A percentile compares a stretch with the other conserved stretches of the same genome.
These are phyloP conservation scores for Aromia moschata DNA, from an alignment of 2,888 invertebrate species.

Conservation along the genomic window DNA sequence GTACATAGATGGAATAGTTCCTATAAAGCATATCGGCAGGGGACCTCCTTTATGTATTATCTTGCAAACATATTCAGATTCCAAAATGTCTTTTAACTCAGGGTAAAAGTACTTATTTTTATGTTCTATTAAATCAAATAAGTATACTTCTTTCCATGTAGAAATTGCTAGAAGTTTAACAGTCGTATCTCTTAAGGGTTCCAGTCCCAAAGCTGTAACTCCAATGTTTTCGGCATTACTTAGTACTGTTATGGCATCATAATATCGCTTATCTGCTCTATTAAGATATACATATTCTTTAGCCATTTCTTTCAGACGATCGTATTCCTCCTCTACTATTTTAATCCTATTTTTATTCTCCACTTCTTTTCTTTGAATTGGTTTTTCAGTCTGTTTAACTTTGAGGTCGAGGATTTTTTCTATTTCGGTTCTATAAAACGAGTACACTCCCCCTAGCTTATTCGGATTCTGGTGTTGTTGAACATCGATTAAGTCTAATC, in stretches of 20 bases:
- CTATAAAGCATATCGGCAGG: constrained; percentile 41
- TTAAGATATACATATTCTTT: constrained; percentile 37
- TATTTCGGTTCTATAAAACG: constrained; percentile 43
- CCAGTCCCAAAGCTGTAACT: constrained; percentile 38
- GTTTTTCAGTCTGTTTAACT: constrained; percentile 24
- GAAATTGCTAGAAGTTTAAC: constrained; percentile 37
- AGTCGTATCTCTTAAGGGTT: constrained; percentile 28
- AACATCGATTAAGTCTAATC: constrained; percentile 36
- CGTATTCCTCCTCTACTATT: constrained; percentile 41
- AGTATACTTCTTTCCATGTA: constrained; percentile 42
- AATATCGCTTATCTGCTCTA: constrained; percentile 42
- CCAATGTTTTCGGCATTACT: constrained; percentile 41
- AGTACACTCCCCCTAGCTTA: constrained; percentile 35
- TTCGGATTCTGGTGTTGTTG: constrained; percentile 42
- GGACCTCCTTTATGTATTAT: constrained; percentile 44
- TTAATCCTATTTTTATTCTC: constrained; percentile 30
- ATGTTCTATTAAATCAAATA: constrained; percentile 40
- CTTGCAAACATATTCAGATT: constrained; percentile 42
- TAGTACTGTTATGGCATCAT: constrained; percentile 39
- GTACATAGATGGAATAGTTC: constrained; percentile 37
- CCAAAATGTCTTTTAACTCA: constrained; percentile 43
- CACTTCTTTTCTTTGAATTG: background rate
- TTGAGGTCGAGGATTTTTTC: constrained; percentile 32
- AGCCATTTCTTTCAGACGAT: constrained; percentile 39
- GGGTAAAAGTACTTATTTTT: constrained; percentile 39